A percentile compares a stretch with the other conserved stretches of the same genome.
phyloP scores from a whole-genome alignment of 1,140 invertebrate species.

The Zophobas morio region DNA sequence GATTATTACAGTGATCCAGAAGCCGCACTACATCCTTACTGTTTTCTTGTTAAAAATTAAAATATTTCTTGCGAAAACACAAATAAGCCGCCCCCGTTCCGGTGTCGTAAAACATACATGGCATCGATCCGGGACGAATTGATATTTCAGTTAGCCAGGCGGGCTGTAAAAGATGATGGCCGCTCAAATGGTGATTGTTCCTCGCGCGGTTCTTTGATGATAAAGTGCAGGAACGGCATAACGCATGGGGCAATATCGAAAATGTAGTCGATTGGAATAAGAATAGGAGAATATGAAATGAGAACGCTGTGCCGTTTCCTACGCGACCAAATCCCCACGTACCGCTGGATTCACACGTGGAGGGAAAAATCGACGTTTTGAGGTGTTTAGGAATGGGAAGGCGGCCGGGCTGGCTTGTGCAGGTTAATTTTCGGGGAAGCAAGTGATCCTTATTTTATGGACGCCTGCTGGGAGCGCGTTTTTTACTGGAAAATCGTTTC shows the following conservation, averaged over 20 bases:
- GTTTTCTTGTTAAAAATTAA: too few species aligned
- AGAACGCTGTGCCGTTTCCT: constrained; percentile 36
- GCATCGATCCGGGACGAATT: constrained; percentile 30
- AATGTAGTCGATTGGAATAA: constrained; percentile 61
- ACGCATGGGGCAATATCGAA: constrained; percentile 59
- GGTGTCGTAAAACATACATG: constrained; percentile 25
- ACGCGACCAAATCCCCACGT: constrained; percentile 39
- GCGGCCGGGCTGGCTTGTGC: too few species aligned
- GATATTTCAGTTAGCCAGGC: constrained; percentile 34
- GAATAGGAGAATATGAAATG: constrained; percentile 59
- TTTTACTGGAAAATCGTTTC: too few species aligned
- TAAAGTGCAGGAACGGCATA: constrained; percentile 58
- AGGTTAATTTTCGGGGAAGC: too few species aligned
- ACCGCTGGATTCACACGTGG: constrained; percentile 24
- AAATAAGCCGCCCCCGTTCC: constrained; percentile 14
- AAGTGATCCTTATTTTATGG: too few species aligned
- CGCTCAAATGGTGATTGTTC: constrained; percentile 58
- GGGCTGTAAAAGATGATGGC: constrained; percentile 47
- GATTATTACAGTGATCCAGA: too few species aligned
- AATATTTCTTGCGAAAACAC: neutral
- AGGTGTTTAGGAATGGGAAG: too few species aligned
- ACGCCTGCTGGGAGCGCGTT: too few species aligned
- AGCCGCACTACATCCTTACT: too few species aligned
- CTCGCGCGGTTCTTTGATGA: constrained; percentile 55
- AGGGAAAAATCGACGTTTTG: too few species aligned